Evolutionary conservation across 2,113 vertebrate genomes (phyloP).

Genomic region (Rhombomys opimus): DNA sequence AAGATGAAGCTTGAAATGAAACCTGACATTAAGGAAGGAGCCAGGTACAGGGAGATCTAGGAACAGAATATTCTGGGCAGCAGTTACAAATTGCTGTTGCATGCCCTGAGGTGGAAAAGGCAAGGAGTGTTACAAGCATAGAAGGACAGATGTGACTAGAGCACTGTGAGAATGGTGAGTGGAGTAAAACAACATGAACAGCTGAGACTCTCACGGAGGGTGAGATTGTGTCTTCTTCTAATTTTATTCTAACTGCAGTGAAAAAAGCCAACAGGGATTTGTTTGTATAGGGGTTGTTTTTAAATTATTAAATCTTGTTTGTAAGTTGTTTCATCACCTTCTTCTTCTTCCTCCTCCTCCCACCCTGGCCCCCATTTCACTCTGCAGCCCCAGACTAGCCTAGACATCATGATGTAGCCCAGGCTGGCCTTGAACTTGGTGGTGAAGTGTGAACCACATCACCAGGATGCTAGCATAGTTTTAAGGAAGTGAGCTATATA

Average conservation of each 20-base stretch:
- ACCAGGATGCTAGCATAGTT: too few species aligned
- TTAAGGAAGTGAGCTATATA: neutral
- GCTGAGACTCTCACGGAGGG: neutral
- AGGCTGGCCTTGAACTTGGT: neutral
- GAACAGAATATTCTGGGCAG: neutral
- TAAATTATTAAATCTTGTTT: neutral
- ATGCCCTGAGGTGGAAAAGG: neutral
- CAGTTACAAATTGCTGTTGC: neutral
- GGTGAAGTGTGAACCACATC: neutral
- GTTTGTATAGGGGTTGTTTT: neutral
- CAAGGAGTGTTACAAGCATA: neutral
- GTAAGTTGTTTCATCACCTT: neutral
- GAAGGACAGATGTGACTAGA: neutral
- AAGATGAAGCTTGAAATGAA: neutral
- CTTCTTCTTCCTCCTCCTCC: neutral
- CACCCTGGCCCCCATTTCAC: neutral
- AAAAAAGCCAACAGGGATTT: neutral
- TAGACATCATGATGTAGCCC: neutral
- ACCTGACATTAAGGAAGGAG: neutral
- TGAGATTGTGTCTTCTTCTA: neutral
- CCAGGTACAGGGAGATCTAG: neutral
- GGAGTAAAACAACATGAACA: neutral
- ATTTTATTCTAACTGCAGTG: neutral
- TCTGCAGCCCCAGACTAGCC: neutral
- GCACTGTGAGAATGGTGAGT: too few species aligned